Percentiles rank a stretch among this genome's conserved stretches.
Conservation (phyloP, 2,888 invertebrate species). For the Leucophenga montana region DNA sequence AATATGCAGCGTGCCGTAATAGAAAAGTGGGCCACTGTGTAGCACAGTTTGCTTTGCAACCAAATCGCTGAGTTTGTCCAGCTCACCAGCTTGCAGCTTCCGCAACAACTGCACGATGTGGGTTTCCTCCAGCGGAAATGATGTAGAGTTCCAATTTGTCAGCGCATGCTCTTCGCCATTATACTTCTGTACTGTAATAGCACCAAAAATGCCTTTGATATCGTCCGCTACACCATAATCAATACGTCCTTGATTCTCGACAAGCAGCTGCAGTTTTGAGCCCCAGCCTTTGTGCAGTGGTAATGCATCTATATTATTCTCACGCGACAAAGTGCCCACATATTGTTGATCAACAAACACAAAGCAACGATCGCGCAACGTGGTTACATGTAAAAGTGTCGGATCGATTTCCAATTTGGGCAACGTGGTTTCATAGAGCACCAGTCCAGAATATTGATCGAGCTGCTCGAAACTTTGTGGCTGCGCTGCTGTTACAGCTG, state of each 20-base stretch:
- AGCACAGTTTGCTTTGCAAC: slow-evolving; percentile 50
- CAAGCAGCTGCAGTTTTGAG: slow-evolving; percentile 75
- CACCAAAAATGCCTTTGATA: slow-evolving; percentile 77
- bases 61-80: slow-evolving; percentile 2
- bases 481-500: slow-evolving; percentile 13
- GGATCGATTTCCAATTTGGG: slow-evolving; percentile 66
- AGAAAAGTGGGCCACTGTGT: slow-evolving; percentile 76
- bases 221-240: slow-evolving; percentile 79
- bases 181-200: slow-evolving; percentile 74
- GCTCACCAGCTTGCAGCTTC: neutral
- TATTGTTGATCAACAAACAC: slow-evolving; percentile 77
- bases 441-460: slow-evolving; percentile 77
- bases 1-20: slow-evolving; percentile 70
- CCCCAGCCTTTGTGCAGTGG: slow-evolving; percentile 73
- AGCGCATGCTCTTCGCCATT: slow-evolving; percentile 45
- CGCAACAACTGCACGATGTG: slow-evolving; percentile 50
- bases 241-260: slow-evolving; percentile 88
- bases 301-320: slow-evolving; percentile 73
- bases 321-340: slow-evolving; percentile 75
- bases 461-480: slow-evolving; percentile 76
- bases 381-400: slow-evolving; percentile 74
- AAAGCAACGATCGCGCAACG: slow-evolving; percentile 81
- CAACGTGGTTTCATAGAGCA: slow-evolving; percentile 78
- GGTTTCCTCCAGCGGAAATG: slow-evolving; percentile 73
- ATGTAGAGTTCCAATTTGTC: neutral